A percentile compares a stretch with the other conserved stretches of the same genome.
phyloP scores from a whole-genome alignment of 1,140 invertebrate species.

The Zaprionus inermis region DNA sequence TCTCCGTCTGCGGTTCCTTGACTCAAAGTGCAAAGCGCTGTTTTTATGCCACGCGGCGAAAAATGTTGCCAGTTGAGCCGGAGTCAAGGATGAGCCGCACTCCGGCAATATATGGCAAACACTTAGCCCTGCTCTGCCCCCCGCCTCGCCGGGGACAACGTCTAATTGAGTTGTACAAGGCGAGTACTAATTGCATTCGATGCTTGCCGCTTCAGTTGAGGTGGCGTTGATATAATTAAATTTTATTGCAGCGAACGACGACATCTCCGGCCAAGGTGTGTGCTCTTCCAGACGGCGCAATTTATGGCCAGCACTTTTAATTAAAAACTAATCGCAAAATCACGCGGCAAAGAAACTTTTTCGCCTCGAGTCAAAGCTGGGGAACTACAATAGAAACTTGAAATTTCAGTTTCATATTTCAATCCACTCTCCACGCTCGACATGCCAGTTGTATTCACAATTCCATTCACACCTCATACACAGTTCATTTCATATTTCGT shows the following conservation, averaged over 20 bases:
- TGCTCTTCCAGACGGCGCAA: slow-evolving; percentile 20
- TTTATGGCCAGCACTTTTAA: slow-evolving; percentile 39
- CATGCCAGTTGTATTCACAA: neutral
- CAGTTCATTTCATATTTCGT: neutral
- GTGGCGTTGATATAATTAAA: slow-evolving; percentile 74
- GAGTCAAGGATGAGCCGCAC: slow-evolving; percentile 43
- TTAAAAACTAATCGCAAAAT: slow-evolving; percentile 42
- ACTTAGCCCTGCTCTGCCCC: slow-evolving; percentile 21
- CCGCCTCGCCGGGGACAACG: slow-evolving; percentile 14
- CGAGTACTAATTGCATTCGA: slow-evolving; percentile 83
- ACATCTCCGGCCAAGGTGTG: slow-evolving; percentile 40
- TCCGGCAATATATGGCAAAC: slow-evolving; percentile 63
- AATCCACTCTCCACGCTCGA: no score
- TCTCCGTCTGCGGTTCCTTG: slow-evolving; percentile 70
- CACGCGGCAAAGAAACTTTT: slow-evolving; percentile 3
- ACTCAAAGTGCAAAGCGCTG: slow-evolving; percentile 77
- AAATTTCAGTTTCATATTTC: slow-evolving; percentile 4
- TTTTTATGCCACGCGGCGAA: slow-evolving; percentile 28
- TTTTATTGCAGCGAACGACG: slow-evolving; percentile 60
- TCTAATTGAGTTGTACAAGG: slow-evolving; percentile 83
- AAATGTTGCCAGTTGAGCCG: slow-evolving; percentile 28
- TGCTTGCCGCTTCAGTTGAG: slow-evolving; percentile 75
- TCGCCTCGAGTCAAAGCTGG: no score
- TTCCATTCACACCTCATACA: neutral
- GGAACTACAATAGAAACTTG: neutral